A percentile compares a stretch with the other conserved stretches of the same genome.
These are phyloP conservation scores for Hyles lineata DNA, from an alignment of 2,888 invertebrate species.

Conservation along the genomic window DNA sequence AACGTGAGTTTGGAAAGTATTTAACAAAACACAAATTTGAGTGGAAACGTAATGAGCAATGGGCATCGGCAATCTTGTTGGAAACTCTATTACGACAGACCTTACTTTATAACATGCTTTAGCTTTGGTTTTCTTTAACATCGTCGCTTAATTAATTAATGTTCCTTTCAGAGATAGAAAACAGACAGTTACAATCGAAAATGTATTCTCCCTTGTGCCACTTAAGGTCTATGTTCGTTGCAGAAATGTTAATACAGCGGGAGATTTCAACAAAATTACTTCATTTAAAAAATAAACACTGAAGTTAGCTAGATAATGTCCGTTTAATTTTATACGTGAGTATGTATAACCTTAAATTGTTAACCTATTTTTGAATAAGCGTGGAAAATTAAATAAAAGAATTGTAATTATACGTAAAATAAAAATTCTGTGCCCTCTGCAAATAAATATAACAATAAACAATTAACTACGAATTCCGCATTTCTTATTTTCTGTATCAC, in stretches of 20 bases:
- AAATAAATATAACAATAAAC: too few relatives aligned
- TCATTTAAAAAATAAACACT: slow-evolving; percentile 41
- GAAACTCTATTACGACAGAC: slow-evolving; percentile 47
- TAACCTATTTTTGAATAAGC: not conserved
- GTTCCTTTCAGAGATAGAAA: slow-evolving; percentile 36
- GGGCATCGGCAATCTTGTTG: slow-evolving; percentile 44
- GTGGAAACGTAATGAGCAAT: slow-evolving; percentile 39
- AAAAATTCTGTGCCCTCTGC: not conserved
- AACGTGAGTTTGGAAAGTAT: slow-evolving; percentile 41
- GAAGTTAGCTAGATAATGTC: slow-evolving; percentile 35
- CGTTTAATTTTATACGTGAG: slow-evolving; percentile 31
- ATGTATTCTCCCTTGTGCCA: not conserved
- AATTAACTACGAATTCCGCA: too few relatives aligned
- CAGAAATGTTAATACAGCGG: slow-evolving; percentile 3
- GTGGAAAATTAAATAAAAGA: not conserved
- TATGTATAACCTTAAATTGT: not conserved
- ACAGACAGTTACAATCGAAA: slow-evolving; percentile 5
- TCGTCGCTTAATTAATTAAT: slow-evolving; percentile 55
- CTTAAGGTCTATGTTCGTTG: slow-evolving; percentile 22
- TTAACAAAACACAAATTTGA: slow-evolving; percentile 43
- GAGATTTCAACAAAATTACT: slow-evolving; percentile 34
- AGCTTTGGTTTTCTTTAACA: slow-evolving; percentile 50
- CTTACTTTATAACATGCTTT: slow-evolving; percentile 50
- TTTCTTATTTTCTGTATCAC: too few relatives aligned
- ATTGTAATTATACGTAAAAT: not conserved